These are phyloP conservation scores for Scolopax mira DNA, from an alignment of 2,113 vertebrate genomes.

Conservation along the genomic window DNA sequence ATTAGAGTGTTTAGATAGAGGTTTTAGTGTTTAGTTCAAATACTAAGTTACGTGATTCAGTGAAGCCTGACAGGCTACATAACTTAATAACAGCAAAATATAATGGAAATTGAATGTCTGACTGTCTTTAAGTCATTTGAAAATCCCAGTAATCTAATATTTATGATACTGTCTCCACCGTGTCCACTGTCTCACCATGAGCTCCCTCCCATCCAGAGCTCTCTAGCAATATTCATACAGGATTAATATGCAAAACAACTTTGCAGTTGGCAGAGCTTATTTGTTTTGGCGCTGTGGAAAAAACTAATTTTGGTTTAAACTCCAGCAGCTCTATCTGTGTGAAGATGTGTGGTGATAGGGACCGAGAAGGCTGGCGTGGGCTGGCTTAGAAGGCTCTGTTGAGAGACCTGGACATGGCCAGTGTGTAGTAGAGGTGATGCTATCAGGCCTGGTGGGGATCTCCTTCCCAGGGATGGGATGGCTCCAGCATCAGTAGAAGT, in stretches of 20 bases:
- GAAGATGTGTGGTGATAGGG: fast-evolving
- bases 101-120: background rate
- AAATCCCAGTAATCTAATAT: background rate
- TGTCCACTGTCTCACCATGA: background rate
- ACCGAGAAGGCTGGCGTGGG: fast-evolving
- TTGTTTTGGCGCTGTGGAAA: background rate
- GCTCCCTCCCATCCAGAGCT: background rate
- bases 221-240: background rate
- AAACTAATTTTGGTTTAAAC: background rate
- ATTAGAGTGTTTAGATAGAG: no score
- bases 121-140: background rate
- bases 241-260: background rate
- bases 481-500: background rate
- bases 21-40: background rate
- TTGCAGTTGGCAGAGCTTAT: background rate
- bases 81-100: background rate
- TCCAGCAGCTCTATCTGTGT: background rate
- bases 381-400: background rate
- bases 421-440: background rate
- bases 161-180: background rate
- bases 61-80: background rate
- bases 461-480: background rate
- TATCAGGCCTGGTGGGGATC: background rate
- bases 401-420: background rate
- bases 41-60: background rate